Evolutionary conservation across 2,888 invertebrate species (phyloP).

Genomic region (Papilio protenor): DNA sequence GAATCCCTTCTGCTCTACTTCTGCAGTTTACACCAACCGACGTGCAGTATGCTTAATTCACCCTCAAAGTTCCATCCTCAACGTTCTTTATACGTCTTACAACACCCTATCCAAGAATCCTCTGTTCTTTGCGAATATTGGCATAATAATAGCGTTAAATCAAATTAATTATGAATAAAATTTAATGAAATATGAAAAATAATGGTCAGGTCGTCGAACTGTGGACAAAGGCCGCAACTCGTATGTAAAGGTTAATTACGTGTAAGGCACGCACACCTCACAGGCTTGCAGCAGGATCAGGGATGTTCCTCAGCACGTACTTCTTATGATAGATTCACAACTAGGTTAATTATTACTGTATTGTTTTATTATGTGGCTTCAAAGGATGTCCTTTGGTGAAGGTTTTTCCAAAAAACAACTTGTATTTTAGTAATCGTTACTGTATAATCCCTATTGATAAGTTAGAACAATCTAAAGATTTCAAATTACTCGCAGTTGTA

Average conservation of each 20-base stretch:
- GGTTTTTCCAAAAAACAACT: neutral
- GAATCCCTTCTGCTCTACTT: neutral
- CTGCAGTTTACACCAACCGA: neutral
- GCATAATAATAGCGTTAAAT: neutral
- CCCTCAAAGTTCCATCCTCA: neutral
- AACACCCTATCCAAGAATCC: neutral
- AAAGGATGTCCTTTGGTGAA: neutral
- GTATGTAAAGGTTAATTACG: neutral
- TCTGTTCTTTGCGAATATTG: neutral
- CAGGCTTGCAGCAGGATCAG: neutral
- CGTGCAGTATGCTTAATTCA: neutral
- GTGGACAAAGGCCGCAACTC: conserved; percentile 18
- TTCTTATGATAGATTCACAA: neutral
- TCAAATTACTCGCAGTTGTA: neutral
- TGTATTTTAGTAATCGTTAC: neutral
- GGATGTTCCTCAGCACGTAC: neutral
- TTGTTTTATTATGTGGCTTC: neutral
- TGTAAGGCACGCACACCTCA: conserved; percentile 10
- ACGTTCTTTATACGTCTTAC: neutral
- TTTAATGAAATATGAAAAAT: neutral
- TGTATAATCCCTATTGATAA: neutral
- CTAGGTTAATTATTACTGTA: neutral
- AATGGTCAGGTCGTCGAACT: conserved; percentile 19
- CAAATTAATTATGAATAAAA: neutral
- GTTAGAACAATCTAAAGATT: neutral